phyloP scores from a whole-genome alignment of 2,888 invertebrate species.

The Acanthosepion esculentum region DNA sequence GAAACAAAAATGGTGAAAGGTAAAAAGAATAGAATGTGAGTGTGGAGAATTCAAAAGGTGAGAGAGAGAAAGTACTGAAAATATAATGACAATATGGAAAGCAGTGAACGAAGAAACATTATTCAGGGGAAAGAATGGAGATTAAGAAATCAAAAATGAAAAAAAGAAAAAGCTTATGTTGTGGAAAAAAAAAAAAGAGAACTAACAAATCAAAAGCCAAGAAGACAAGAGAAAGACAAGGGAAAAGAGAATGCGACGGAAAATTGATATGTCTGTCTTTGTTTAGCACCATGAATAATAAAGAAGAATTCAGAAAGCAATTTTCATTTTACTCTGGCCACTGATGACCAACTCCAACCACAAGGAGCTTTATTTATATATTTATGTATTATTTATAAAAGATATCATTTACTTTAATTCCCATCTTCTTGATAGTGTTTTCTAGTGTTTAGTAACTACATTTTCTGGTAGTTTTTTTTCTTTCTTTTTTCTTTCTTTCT shows the following conservation, averaged over 20 bases:
- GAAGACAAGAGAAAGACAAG: not conserved
- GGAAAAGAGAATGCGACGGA: not conserved
- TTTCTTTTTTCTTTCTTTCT: too few species aligned
- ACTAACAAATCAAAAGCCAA: not conserved
- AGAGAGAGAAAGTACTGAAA: not conserved
- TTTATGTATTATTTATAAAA: conserved; percentile 33
- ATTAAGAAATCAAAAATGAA: not conserved
- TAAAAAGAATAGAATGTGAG: not conserved
- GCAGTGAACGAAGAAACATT: not conserved
- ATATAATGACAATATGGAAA: not conserved
- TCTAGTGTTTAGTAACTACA: not conserved
- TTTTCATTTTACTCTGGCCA: conserved; percentile 9
- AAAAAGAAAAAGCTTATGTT: not conserved
- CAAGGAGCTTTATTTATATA: not conserved
- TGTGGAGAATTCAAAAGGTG: not conserved
- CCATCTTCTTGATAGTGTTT: not conserved
- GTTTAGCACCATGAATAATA: conserved; percentile 22
- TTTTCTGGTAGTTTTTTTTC: not conserved
- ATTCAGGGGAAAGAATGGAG: not conserved
- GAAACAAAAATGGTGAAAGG: not conserved
- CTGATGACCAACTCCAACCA: not conserved
- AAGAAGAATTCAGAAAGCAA: not conserved
- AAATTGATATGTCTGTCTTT: not conserved
- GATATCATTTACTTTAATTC: not conserved
- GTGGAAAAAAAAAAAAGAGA: too few species aligned